Conservation (phyloP, 2,113 vertebrate species). For the Ranitomeya imitator region DNA sequence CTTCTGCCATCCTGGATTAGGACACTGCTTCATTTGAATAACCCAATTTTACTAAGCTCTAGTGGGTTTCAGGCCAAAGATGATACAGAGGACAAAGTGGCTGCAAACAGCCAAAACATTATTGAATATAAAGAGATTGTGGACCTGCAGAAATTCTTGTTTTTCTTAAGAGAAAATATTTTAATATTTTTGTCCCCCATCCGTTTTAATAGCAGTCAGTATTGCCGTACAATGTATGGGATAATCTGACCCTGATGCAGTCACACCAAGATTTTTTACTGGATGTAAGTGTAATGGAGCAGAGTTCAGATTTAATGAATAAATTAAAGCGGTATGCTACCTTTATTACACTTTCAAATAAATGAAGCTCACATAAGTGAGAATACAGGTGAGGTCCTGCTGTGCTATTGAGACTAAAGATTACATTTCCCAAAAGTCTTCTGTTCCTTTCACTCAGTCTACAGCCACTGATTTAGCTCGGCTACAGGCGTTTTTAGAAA, state of each 20-base stretch:
- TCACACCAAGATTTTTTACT: not conserved
- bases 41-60: no score
- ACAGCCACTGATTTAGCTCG: no score
- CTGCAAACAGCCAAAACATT: slow-evolving; percentile 72
- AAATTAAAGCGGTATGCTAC: no score
- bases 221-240: not conserved
- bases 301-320: no score
- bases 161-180: slow-evolving; percentile 33
- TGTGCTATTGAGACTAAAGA: no score
- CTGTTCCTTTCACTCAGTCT: no score
- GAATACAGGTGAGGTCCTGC: no score
- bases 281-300: not conserved
- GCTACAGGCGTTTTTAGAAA: no score
- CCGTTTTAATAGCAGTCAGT: no score
- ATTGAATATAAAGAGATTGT: slow-evolving; percentile 66
- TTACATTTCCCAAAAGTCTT: no score
- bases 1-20: not conserved
- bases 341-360: no score
- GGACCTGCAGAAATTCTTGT: not conserved
- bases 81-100: slow-evolving; percentile 66
- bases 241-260: not conserved
- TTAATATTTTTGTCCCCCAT: slow-evolving; percentile 13
- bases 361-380: no score
- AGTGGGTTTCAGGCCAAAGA: slow-evolving; percentile 72
- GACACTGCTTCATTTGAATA: not conserved